These are phyloP conservation scores for Himantopus leucocephalus DNA, from an alignment of 2,113 vertebrate species.

Conservation along the genomic window DNA sequence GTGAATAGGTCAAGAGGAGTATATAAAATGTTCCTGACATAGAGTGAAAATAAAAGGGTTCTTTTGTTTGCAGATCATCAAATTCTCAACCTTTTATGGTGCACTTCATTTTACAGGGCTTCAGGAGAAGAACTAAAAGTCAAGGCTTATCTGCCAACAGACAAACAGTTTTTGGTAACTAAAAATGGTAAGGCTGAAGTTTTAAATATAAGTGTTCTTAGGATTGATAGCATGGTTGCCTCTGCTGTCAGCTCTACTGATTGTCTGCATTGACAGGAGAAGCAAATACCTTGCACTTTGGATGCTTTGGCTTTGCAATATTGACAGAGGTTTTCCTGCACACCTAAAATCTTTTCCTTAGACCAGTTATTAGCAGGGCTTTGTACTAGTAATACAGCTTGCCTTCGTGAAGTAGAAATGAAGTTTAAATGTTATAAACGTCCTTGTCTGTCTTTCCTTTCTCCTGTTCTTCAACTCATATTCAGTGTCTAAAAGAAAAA, in stretches of 20 bases:
- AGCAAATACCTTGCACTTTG: neutral
- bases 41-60: neutral
- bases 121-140: conserved; percentile 92
- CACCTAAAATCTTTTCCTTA: neutral
- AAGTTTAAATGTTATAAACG: neutral
- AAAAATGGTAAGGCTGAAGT: conserved; percentile 87
- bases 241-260: neutral
- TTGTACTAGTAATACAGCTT: neutral
- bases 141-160: conserved; percentile 91
- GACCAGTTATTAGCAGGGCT: neutral
- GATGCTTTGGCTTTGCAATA: neutral
- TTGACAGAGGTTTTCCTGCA: neutral
- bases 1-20: neutral
- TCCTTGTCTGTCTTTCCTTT: neutral
- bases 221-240: neutral
- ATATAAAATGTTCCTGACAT: neutral
- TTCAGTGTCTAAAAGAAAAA: neutral
- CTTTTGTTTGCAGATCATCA: conserved; percentile 21
- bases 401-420: neutral
- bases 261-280: neutral
- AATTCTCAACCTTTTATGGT: conserved; percentile 30
- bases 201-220: neutral
- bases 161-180: conserved; percentile 96
- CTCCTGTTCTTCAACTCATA: neutral
- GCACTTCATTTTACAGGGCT: conserved; percentile 80